A percentile compares a stretch with the other conserved stretches of the same genome.
These are phyloP conservation scores for Falco naumanni DNA, from an alignment of 2,797 vertebrate genomes.

Conservation along the genomic window DNA sequence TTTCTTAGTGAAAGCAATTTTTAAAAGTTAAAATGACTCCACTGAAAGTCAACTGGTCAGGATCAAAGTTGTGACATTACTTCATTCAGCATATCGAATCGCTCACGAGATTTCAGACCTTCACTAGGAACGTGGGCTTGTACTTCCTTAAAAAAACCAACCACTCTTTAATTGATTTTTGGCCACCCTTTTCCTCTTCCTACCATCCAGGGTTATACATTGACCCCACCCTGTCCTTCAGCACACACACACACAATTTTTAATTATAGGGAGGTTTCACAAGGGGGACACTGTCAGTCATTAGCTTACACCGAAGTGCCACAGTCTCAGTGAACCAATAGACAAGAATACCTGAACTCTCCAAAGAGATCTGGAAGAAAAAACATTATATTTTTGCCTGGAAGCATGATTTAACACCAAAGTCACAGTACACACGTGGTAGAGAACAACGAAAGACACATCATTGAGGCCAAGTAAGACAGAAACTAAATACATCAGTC, in stretches of 20 bases:
- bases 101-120: not conserved
- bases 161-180: not conserved
- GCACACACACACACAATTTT: not conserved
- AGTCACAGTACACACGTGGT: fast-evolving
- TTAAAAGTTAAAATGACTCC: not conserved
- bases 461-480: not conserved
- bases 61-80: not conserved
- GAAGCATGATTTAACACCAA: not conserved
- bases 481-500: not conserved
- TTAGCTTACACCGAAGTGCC: not conserved
- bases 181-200: not conserved
- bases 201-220: not conserved
- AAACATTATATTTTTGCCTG: not conserved
- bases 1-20: not conserved
- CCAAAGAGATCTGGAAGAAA: not conserved
- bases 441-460: not conserved
- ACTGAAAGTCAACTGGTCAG: not conserved
- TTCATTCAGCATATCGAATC: not conserved
- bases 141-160: not conserved
- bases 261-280: not conserved
- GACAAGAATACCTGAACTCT: not conserved
- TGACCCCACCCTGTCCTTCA: not conserved
- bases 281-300: not conserved
- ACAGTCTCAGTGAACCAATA: not conserved
- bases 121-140: not conserved